Percentiles rank a stretch among this genome's conserved stretches.
These are phyloP conservation scores for Axinella damicornis DNA, from an alignment of 37 sponge, comb jelly and placozoan genomes.

Conservation along the genomic window DNA sequence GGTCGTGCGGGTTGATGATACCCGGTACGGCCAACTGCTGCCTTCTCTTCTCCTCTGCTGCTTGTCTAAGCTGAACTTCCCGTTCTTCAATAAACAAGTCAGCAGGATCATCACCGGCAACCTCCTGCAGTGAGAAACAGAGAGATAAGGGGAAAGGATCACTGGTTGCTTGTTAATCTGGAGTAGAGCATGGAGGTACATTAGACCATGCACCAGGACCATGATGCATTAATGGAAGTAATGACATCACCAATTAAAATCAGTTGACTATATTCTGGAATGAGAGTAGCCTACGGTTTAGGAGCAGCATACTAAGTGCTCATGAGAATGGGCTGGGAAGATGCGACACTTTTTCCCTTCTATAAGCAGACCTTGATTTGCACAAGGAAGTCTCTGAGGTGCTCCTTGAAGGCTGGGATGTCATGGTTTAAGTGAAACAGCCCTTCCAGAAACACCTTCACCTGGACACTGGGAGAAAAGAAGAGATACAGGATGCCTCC, in stretches of 20 bases:
- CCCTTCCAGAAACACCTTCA: slow-evolving; percentile 90
- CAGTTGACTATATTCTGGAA: too few relatives aligned
- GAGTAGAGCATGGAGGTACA: too few relatives aligned
- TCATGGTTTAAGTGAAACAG: slow-evolving; percentile 87
- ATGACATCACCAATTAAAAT: too few relatives aligned
- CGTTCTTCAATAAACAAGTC: slow-evolving; percentile 92
- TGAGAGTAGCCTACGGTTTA: too few relatives aligned
- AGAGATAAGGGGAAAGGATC: too few relatives aligned
- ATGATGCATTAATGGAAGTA: too few relatives aligned
- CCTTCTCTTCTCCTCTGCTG: slow-evolving; percentile 86
- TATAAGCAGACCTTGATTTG: slow-evolving; percentile 90
- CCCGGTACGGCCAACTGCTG: slow-evolving; percentile 91
- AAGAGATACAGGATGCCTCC: too few relatives aligned
- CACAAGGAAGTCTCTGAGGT: slow-evolving; percentile 94
- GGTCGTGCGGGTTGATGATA: slow-evolving; percentile 97
- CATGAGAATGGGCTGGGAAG: too few relatives aligned
- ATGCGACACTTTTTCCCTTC: too few relatives aligned
- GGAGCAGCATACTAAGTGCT: too few relatives aligned
- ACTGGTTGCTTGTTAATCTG: too few relatives aligned
- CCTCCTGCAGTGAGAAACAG: slow-evolving; percentile 68
- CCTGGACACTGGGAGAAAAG: slow-evolving; percentile 72
- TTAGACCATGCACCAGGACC: too few relatives aligned
- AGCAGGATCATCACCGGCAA: slow-evolving; percentile 82
- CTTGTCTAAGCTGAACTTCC: slow-evolving; percentile 84
- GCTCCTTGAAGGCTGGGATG: slow-evolving; percentile 89